Evolutionary conservation across 2,797 vertebrate species (phyloP).

Genomic region (Sparus aurata): DNA sequence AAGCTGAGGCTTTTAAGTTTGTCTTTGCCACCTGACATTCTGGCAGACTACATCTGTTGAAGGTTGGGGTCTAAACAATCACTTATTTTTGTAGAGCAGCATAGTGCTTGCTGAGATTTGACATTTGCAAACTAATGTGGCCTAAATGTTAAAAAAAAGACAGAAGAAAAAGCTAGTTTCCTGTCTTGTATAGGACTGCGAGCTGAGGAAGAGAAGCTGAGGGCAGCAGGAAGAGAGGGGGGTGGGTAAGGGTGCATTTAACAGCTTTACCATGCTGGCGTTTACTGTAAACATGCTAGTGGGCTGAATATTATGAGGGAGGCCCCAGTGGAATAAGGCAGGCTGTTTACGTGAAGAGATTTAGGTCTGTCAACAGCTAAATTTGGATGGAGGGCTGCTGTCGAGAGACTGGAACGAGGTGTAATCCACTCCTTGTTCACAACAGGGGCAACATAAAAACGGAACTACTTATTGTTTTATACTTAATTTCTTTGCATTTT

Average conservation of each 20-base stretch:
- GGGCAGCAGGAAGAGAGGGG: slow-evolving; percentile 4
- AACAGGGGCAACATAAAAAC: not conserved
- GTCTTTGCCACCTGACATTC: slow-evolving; percentile 25
- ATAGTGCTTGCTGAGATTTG: not conserved
- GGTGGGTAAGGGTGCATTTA: slow-evolving; percentile 43
- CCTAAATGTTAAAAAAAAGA: slow-evolving; percentile 10
- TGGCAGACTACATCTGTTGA: not conserved
- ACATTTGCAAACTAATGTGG: slow-evolving; percentile 24
- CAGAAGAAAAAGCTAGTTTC: slow-evolving; percentile 17
- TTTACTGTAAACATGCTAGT: slow-evolving; percentile 79
- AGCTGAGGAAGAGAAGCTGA: slow-evolving; percentile 27
- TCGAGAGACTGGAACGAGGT: not conserved
- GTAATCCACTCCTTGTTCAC: not conserved
- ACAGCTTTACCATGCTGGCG: slow-evolving; percentile 67
- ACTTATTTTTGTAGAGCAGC: not conserved
- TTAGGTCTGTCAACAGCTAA: slow-evolving; percentile 66
- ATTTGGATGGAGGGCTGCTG: slow-evolving; percentile 49
- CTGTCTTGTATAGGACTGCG: slow-evolving; percentile 20
- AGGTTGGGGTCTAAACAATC: not conserved
- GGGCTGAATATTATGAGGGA: slow-evolving; percentile 70
- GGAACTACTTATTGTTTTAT: not conserved
- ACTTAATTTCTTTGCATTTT: not conserved
- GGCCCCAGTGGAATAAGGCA: slow-evolving; percentile 61
- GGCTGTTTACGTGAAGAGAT: slow-evolving; percentile 69
- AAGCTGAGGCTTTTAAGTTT: slow-evolving; percentile 36